A percentile compares a stretch with the other conserved stretches of the same genome.
phyloP scores from a whole-genome alignment of 2,113 vertebrate species.

The Opisthocomus hoazin region DNA sequence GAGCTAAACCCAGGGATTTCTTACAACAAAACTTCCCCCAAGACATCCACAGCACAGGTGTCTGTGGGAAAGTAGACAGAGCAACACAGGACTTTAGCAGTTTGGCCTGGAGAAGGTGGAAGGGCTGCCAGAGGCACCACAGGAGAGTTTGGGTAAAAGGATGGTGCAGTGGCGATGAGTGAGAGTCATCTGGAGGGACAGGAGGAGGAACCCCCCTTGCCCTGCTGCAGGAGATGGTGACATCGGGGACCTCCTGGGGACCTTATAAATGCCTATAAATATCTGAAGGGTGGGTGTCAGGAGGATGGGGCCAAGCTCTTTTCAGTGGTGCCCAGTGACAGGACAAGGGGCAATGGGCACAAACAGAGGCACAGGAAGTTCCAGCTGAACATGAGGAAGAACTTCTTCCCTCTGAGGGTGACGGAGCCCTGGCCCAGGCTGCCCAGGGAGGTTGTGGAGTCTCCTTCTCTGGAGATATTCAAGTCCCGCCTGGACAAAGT shows the following conservation, averaged over 20 bases:
- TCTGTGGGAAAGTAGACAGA: background rate
- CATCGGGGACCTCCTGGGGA: background rate
- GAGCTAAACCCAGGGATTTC: background rate
- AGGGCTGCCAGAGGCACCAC: background rate
- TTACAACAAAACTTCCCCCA: background rate
- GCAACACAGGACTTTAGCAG: background rate
- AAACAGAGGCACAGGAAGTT: too few species aligned
- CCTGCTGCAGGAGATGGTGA: background rate
- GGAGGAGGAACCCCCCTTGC: background rate
- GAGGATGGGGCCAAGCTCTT: too few species aligned
- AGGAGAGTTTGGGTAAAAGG: background rate
- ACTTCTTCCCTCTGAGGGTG: too few species aligned
- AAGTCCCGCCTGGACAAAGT: too few species aligned
- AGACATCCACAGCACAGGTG: background rate
- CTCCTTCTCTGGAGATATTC: too few species aligned
- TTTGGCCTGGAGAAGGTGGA: background rate
- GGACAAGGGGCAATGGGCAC: too few species aligned
- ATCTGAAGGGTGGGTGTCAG: too few species aligned
- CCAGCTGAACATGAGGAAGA: too few species aligned
- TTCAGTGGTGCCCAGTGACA: too few species aligned
- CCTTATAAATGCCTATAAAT: too few species aligned
- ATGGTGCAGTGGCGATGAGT: background rate
- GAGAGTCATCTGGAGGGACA: background rate
- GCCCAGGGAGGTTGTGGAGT: too few species aligned
- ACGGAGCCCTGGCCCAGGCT: too few species aligned